Percentiles rank a stretch among this genome's conserved stretches.
These are phyloP conservation scores for Polydesmus complanatus DNA, from an alignment of 2,888 invertebrate genomes.

Conservation along the genomic window DNA sequence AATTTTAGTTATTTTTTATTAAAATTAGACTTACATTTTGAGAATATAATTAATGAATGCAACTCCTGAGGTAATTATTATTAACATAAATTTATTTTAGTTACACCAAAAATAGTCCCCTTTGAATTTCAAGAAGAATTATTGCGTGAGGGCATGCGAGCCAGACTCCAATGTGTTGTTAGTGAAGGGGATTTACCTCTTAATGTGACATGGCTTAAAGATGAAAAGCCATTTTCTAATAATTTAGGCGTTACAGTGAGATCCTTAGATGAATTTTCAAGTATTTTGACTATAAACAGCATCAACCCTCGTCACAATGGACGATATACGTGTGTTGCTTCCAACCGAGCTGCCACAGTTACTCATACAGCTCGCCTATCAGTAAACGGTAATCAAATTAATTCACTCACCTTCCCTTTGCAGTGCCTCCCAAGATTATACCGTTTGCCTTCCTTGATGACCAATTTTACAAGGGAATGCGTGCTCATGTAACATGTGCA, in stretches of 20 bases:
- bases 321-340: slow-evolving; percentile 15
- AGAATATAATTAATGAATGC: background rate
- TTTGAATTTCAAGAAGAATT: slow-evolving; percentile 70
- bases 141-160: slow-evolving; percentile 59
- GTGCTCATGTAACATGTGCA: slow-evolving; percentile 7
- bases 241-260: slow-evolving; percentile 4
- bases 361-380: slow-evolving; percentile 10
- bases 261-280: slow-evolving; percentile 14
- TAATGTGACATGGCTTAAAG: slow-evolving; percentile 66
- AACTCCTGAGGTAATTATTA: slow-evolving; percentile 25
- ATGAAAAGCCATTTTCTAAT: slow-evolving; percentile 44
- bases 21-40: background rate
- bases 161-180: slow-evolving; percentile 64
- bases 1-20: background rate
- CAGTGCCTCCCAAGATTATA: slow-evolving; percentile 7
- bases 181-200: slow-evolving; percentile 66
- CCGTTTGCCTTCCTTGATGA: slow-evolving; percentile 10
- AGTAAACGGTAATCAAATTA: slow-evolving; percentile 14
- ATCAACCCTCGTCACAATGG: slow-evolving; percentile 13
- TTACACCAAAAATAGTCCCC: slow-evolving; percentile 68
- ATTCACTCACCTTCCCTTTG: background rate
- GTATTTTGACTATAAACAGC: slow-evolving; percentile 14
- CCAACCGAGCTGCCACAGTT: slow-evolving; percentile 10
- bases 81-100: slow-evolving; percentile 35
- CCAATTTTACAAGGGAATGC: slow-evolving; percentile 12